Base-by-base conservation (phyloP, 2,797 vertebrate species). In the Poliocrania exsul region DNA sequence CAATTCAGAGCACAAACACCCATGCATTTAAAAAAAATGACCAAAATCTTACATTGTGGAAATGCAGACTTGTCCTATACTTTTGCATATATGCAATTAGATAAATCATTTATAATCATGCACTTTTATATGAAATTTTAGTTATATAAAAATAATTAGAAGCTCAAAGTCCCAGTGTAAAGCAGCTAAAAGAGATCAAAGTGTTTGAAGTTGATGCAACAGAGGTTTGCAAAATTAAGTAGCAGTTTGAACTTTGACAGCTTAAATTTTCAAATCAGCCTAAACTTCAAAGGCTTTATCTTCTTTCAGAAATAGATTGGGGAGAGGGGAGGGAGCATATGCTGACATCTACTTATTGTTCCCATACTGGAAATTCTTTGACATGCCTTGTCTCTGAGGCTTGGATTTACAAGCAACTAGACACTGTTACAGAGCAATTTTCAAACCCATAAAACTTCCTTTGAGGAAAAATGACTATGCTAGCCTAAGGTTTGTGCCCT, bases 141-240 rank as follows among this genome's bases (percentile, higher is more conserved):
- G 40, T 49, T 87, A 60, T 24, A 78, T 53, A 50, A 95, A 86
- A 83, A 53, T 42, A 81, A 64, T 8, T 13, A 47, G 54, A 64
- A 67, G 46, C 61, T 92, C 75, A 70, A 88, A 83, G 35, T 74
- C 60, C 23, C 62, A 56, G 12, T 35, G 19, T 49, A 87, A 96
- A 92, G 88, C 31, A 78, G 82, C 73, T 92, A 89, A 89, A 96
- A 96, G 89, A 92, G 91, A 96, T 97, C 90, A 96, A 96, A 97
- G 93, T 54, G n/a, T 89, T 86, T 90, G 64, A 80, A 10, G 64
- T 83, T 94, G 40, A 92, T 54, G 53, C 33, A 90, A 69, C 25
- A 86, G n/a, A 90, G 29, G 65, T 95, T 93, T 91, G 53, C 23
- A 94, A 93, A 95, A 95, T 86, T 93, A 95, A 95, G 77, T 37